Evolutionary conservation across 2,113 vertebrate genomes (phyloP).

Genomic region (Lipophrys pholis): DNA sequence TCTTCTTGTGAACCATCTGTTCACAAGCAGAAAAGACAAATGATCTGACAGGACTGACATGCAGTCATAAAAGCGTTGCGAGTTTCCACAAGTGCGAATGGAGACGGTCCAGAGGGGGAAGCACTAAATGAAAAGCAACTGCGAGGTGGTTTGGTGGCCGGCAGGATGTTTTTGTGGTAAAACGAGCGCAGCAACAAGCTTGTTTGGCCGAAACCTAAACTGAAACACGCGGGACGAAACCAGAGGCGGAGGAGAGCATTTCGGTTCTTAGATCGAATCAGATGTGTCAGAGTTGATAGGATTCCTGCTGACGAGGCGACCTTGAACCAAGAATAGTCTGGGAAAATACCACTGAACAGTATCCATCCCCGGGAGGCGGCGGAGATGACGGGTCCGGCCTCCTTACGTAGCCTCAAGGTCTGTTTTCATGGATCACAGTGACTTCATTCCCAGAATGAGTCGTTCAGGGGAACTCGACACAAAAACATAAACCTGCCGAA

Average conservation of each 20-base stretch:
- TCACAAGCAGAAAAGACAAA: too few relatives aligned
- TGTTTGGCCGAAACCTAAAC: too few relatives aligned
- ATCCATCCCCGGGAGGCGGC: neutral
- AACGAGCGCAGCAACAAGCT: neutral
- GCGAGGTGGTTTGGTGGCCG: neutral
- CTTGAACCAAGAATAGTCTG: slow-evolving; percentile 15
- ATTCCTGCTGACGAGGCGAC: neutral
- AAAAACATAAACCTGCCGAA: too few relatives aligned
- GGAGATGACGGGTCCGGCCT: too few relatives aligned
- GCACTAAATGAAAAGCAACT: neutral
- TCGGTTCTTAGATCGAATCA: neutral
- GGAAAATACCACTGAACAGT: slow-evolving; percentile 24
- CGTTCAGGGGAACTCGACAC: neutral
- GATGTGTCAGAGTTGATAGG: neutral
- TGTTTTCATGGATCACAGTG: neutral
- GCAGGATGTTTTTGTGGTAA: neutral
- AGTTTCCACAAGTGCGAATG: too few relatives aligned
- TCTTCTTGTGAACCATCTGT: too few relatives aligned
- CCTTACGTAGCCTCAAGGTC: slow-evolving; percentile 13
- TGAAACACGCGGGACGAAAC: too few relatives aligned
- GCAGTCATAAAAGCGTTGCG: too few relatives aligned
- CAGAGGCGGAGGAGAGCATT: neutral
- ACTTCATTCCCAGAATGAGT: slow-evolving; percentile 5
- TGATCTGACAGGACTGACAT: too few relatives aligned
- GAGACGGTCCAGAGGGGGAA: too few relatives aligned